Evolutionary conservation across 2,888 invertebrate genomes (phyloP), one percentile per base, ranked within the genome.

Genomic region (Argynnis bischoffii): DNA sequence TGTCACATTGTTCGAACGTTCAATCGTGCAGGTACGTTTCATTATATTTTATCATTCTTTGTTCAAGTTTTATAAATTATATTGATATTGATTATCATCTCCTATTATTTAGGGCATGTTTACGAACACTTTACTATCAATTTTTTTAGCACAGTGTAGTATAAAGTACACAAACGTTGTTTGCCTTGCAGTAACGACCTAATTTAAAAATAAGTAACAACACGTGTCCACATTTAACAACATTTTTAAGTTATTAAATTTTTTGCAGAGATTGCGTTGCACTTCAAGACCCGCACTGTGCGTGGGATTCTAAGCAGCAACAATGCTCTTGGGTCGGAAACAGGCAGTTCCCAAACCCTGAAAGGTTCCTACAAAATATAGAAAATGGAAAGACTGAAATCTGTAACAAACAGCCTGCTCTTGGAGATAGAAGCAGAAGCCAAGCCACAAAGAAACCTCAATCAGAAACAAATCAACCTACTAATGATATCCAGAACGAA

Each of bases 261-360:
- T 83, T 87, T 88, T 96, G 92, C 91, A 95, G 96, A 73, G 95
- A 96, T 76, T 99, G 99, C 87, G 95, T 99, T 4, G 95, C 95
- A 47, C 93, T 99, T 69, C 98, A 98, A 92, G 99, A 99, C 92
- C 99, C 99, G 0, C 98, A 99, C 85, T 99, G 99, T 88, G 98
- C 98, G 21, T 99, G 99, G 99, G 97, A 98, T 84, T 94, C 95
- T 6, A 94, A 94, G 72, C 93, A 93, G 74, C 94, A 94, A 77
- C 93, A 94, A 77, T 95, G 95, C 80, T 86, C 91, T 74, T 93
- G 92, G 90, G 93, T 93, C 63, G 92, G 93, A 74, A 92, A 92
- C 77, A 84, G 94, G 81, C 91, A 94, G 78, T 94, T 94, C 82
- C 94, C 94, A 77, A 94, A 93, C 81, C 94, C 94, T 55, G 94